Percentiles rank a stretch among this genome's conserved stretches.
phyloP scores from a whole-genome alignment of 2,797 vertebrate genomes.

The Lepus townsendii region DNA sequence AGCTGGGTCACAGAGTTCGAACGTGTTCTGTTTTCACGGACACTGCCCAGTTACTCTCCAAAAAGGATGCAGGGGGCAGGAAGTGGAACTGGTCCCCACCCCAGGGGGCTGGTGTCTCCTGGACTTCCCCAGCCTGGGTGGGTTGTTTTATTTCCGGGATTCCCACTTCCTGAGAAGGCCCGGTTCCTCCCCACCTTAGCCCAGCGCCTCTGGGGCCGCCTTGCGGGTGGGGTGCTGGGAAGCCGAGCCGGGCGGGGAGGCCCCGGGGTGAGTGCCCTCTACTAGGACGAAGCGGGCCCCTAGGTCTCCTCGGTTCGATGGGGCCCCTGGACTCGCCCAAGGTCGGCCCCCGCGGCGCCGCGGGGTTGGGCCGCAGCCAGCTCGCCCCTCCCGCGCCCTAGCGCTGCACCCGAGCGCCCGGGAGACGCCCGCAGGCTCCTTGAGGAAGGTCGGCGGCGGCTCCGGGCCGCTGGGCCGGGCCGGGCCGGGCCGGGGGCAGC shows the following conservation, averaged over 20 bases:
- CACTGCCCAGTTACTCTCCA: conserved; percentile 57
- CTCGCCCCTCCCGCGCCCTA: conserved; percentile 14
- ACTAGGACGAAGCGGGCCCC: not conserved
- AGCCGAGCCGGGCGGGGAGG: not conserved
- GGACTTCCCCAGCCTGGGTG: not conserved
- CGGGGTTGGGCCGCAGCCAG: conserved; percentile 60
- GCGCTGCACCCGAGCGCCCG: conserved; percentile 47
- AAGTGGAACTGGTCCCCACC: not conserved
- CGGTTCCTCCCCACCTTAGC: not conserved
- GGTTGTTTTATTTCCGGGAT: not conserved
- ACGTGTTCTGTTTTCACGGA: not conserved
- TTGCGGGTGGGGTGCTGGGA: not conserved
- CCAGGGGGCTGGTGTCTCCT: not conserved
- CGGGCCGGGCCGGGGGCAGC: no score
- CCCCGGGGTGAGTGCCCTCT: not conserved
- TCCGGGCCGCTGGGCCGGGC: not conserved
- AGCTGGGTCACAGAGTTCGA: conserved; percentile 13
- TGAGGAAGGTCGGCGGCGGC: conserved; percentile 71
- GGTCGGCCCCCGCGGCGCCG: conserved; percentile 56
- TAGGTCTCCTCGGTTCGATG: not conserved
- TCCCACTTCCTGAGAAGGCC: no score
- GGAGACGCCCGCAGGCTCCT: conserved; percentile 78
- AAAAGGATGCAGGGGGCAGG: not conserved
- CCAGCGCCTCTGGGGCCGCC: not conserved
- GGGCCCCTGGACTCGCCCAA: conserved; percentile 1